Percentiles rank a stretch among this genome's conserved stretches.
phyloP scores from a whole-genome alignment of 1,140 invertebrate species.

The Drosophila parabipectinata region DNA sequence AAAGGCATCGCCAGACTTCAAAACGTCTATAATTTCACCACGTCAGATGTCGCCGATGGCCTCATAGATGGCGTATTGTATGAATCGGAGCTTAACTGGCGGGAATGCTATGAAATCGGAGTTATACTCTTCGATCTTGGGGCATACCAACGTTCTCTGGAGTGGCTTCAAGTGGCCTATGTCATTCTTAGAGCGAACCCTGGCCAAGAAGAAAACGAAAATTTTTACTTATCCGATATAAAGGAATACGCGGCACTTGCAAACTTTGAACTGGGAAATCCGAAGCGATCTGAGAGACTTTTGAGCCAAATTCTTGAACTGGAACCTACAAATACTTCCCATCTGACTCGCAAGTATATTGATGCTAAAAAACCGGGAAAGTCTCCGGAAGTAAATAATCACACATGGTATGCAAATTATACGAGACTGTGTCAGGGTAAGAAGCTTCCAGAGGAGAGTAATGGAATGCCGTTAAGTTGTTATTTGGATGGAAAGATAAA shows the following conservation, averaged over 20 bases:
- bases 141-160: conserved; percentile 24
- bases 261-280: conserved; percentile 53
- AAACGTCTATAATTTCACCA: conserved; percentile 56
- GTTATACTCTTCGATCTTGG: conserved; percentile 54
- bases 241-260: conserved; percentile 62
- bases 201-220: not conserved
- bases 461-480: conserved; percentile 86
- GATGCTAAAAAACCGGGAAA: conserved; percentile 12
- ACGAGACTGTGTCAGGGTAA: conserved; percentile 61
- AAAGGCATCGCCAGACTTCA: conserved; percentile 63
- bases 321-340: conserved; percentile 14
- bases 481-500: conserved; percentile 89
- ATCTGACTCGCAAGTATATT: conserved; percentile 39
- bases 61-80: conserved; percentile 22
- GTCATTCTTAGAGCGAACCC: conserved; percentile 19
- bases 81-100: conserved; percentile 36
- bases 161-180: conserved; percentile 52
- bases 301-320: conserved; percentile 29
- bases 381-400: not conserved
- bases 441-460: conserved; percentile 6
- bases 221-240: conserved; percentile 19
- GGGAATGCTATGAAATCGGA: conserved; percentile 68
- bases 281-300: conserved; percentile 11
- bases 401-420: conserved; percentile 48
- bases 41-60: conserved; percentile 50